Conservation (phyloP, 2,888 invertebrate genomes). For the Saturnia pavonia region DNA sequence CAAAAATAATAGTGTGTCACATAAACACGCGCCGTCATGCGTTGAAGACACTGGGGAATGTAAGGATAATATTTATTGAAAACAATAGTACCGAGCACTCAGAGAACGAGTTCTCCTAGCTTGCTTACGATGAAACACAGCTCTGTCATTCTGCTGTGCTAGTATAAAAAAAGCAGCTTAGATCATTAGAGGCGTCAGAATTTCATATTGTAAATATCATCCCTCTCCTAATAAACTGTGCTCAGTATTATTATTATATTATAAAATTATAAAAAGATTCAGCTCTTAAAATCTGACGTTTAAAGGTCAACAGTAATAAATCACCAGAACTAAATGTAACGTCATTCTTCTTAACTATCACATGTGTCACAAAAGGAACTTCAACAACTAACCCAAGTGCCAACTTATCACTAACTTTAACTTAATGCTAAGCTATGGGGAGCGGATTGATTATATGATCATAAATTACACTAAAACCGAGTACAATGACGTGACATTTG, state of each 20-base stretch:
- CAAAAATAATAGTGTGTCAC: no score
- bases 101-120: no score
- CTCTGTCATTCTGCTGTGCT: no score
- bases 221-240: not conserved
- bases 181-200: no score
- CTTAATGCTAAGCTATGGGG: slow-evolving; percentile 4
- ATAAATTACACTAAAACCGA: slow-evolving; percentile 21
- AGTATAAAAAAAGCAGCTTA: no score
- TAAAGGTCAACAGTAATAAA: slow-evolving; percentile 5
- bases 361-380: slow-evolving; percentile 7
- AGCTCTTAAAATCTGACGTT: not conserved
- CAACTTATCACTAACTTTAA: slow-evolving; percentile 3
- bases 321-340: slow-evolving; percentile 3
- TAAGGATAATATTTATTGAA: no score
- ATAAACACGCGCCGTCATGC: no score
- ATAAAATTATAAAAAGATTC: not conserved
- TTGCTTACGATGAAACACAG: no score
- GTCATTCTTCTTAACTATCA: slow-evolving; percentile 5
- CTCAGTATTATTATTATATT: not conserved
- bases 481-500: slow-evolving; percentile 16
- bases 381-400: slow-evolving; percentile 7
- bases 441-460: slow-evolving; percentile 20
- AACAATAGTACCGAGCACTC: no score
- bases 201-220: no score
- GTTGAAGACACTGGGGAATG: no score